Percentiles rank a stretch among this genome's conserved stretches.
These are phyloP conservation scores for Oryctes rhinoceros DNA, from an alignment of 1,140 invertebrate species.

Conservation along the genomic window DNA sequence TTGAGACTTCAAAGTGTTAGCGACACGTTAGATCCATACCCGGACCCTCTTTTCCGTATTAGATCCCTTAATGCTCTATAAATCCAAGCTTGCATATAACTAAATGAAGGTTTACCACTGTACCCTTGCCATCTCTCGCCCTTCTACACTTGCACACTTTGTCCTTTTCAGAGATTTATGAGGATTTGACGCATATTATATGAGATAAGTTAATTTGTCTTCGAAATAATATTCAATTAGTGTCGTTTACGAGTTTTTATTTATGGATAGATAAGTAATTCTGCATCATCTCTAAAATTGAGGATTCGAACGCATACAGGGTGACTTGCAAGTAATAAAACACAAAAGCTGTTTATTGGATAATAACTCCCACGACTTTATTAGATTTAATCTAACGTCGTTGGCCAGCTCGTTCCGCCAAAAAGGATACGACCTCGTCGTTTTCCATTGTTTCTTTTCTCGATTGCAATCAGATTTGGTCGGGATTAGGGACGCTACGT, in stretches of 20 bases:
- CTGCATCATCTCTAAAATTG: not conserved
- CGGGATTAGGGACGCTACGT: conserved; percentile 18
- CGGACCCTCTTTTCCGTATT: conserved; percentile 55
- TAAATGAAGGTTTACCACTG: conserved; percentile 54
- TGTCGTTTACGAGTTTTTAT: not conserved
- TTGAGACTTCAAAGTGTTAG: conserved; percentile 59
- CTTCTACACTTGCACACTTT: conserved; percentile 46
- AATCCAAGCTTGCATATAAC: conserved; percentile 57
- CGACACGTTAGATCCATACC: conserved; percentile 53
- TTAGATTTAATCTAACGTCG: not conserved
- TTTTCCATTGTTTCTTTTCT: not conserved
- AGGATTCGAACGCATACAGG: not conserved
- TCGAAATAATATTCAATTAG: conserved; percentile 2
- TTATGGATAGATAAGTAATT: not conserved
- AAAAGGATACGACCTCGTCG: conserved; percentile 2
- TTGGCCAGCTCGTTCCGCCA: not conserved
- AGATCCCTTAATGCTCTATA: conserved; percentile 58
- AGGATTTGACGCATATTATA: conserved; percentile 45
- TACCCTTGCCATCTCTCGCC: conserved; percentile 51
- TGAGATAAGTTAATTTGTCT: conserved; percentile 27
- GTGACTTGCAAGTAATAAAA: not conserved
- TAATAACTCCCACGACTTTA: not conserved
- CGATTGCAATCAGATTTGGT: conserved; percentile 15
- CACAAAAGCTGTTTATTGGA: not conserved
- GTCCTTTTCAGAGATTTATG: conserved; percentile 56